phyloP scores from a whole-genome alignment of 2,888 invertebrate species.

The Drosophila stalkeri region DNA sequence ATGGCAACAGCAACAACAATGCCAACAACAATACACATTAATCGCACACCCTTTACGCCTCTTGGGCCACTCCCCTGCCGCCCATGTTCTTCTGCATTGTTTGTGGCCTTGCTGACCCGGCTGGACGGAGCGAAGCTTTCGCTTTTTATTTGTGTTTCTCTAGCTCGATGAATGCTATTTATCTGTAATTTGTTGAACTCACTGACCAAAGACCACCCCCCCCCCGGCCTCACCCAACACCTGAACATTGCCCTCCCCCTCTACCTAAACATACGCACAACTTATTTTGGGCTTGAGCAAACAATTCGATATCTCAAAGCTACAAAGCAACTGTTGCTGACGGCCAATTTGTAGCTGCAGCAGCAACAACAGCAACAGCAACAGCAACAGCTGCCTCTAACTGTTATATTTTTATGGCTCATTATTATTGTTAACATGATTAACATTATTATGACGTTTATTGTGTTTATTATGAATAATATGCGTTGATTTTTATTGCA shows the following conservation, averaged over 20 bases:
- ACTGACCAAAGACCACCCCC: background rate
- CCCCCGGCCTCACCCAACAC: background rate
- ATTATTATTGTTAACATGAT: slow-evolving; percentile 67
- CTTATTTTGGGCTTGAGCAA: slow-evolving; percentile 11
- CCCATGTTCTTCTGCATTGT: background rate
- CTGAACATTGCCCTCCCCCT: background rate
- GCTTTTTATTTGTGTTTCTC: slow-evolving; percentile 39
- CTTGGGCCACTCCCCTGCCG: background rate
- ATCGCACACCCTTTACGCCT: background rate
- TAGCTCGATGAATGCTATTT: slow-evolving; percentile 25
- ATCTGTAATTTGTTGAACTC: background rate
- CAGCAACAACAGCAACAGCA: slow-evolving; percentile 32
- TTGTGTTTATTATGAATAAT: slow-evolving; percentile 45
- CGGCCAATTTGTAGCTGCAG: slow-evolving; percentile 67
- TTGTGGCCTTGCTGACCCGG: slow-evolving; percentile 57
- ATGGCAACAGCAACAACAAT: background rate
- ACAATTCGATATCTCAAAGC: slow-evolving; percentile 33
- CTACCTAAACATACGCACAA: background rate
- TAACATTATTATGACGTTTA: slow-evolving; percentile 51
- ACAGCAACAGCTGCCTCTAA: slow-evolving; percentile 30
- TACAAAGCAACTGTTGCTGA: slow-evolving; percentile 56
- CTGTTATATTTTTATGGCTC: slow-evolving; percentile 59
- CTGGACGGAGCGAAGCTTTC: slow-evolving; percentile 44
- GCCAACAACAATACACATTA: background rate
- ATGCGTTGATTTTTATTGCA: slow-evolving; percentile 51